phyloP scores from a whole-genome alignment of 1,140 invertebrate genomes.

The Glomeris maerens region DNA sequence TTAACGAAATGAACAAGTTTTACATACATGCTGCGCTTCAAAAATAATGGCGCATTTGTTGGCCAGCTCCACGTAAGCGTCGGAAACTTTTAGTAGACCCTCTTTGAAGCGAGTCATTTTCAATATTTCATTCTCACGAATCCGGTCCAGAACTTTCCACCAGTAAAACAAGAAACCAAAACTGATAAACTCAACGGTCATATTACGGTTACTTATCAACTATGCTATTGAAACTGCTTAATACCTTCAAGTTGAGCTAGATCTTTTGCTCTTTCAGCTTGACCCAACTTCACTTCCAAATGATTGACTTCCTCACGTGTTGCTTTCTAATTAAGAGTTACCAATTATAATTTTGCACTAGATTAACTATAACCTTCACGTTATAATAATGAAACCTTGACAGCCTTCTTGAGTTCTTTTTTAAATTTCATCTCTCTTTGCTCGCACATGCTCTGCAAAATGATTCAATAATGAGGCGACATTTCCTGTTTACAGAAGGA shows the following conservation, averaged over 20 bases:
- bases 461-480: conserved; percentile 7
- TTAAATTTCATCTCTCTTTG: conserved; percentile 32
- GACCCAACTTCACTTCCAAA: conserved; percentile 33
- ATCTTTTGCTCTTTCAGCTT: conserved; percentile 36
- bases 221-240: too few relatives aligned
- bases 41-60: conserved; percentile 36
- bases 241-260: conserved; percentile 37
- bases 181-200: neutral
- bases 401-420: conserved; percentile 36
- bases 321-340: conserved; percentile 24
- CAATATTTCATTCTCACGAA: conserved; percentile 39
- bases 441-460: conserved; percentile 29
- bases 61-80: conserved; percentile 36
- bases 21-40: conserved; percentile 32
- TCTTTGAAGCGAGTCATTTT: conserved; percentile 40
- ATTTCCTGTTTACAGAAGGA: too few relatives aligned
- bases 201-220: too few relatives aligned
- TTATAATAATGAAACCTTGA: too few relatives aligned
- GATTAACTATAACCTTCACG: neutral
- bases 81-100: conserved; percentile 35
- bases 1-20: neutral
- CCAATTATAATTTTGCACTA: neutral
- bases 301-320: conserved; percentile 30
- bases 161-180: neutral
- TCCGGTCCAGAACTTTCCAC: conserved; percentile 32